These are phyloP conservation scores for Ambastaia sidthimunki DNA, from an alignment of 2,797 vertebrate species.

Conservation along the genomic window DNA sequence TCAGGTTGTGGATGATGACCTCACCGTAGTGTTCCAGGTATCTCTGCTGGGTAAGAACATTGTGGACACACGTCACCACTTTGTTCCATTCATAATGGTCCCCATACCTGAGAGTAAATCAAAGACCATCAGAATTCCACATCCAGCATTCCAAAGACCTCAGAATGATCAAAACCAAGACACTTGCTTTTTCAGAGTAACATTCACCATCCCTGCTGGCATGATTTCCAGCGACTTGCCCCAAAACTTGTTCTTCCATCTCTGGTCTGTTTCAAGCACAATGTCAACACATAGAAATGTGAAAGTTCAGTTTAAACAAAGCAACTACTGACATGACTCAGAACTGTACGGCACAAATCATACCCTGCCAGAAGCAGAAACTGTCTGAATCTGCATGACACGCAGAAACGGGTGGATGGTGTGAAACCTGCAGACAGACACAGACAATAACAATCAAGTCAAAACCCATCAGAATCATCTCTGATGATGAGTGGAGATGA, in stretches of 20 bases:
- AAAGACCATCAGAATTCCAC: conserved; percentile 4
- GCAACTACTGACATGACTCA: neutral
- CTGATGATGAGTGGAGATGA: neutral
- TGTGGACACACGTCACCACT: conserved; percentile 94
- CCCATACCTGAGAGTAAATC: conserved; percentile 77
- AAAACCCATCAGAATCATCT: conserved; percentile 12
- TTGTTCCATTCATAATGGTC: conserved; percentile 98
- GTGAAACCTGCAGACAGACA: conserved; percentile 81
- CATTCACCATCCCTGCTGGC: conserved; percentile 90
- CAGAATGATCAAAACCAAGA: neutral
- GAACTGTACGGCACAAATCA: conserved; percentile 37
- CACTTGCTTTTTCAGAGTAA: conserved; percentile 85
- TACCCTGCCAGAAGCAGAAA: conserved; percentile 95
- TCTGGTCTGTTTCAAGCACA: conserved; percentile 81
- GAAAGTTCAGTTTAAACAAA: neutral
- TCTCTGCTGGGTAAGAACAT: conserved; percentile 91
- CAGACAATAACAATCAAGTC: neutral
- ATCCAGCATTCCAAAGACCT: neutral
- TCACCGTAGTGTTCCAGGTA: conserved; percentile 95
- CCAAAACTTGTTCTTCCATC: conserved; percentile 98
- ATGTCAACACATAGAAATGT: conserved; percentile 26
- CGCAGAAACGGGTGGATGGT: conserved; percentile 91
- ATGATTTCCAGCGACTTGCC: conserved; percentile 94
- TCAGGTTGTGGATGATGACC: conserved; percentile 87
- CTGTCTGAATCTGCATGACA: conserved; percentile 90